phyloP scores from a whole-genome alignment of 2,113 vertebrate genomes.

The Pelmatolapia mariae region DNA sequence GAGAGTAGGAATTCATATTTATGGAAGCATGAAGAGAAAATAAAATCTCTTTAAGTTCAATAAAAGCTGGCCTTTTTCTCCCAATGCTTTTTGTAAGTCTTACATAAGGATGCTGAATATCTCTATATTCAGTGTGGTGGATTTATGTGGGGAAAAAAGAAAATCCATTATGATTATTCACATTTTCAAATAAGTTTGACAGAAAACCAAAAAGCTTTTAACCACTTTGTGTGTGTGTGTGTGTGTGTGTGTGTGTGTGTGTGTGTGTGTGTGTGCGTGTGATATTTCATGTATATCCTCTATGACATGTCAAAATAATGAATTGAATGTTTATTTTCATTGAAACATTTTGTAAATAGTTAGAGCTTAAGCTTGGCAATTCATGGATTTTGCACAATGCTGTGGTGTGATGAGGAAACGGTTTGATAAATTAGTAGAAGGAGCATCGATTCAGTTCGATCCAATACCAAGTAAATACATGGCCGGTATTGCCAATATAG shows the following conservation, averaged over 20 bases:
- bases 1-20: neutral
- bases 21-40: neutral
- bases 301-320: neutral
- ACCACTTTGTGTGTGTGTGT: neutral
- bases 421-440: neutral
- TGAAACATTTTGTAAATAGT: neutral
- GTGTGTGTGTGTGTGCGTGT: neutral
- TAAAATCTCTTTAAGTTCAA: neutral
- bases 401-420: neutral
- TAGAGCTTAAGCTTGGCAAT: neutral
- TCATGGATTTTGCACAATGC: neutral
- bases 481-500: neutral
- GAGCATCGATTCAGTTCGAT: neutral
- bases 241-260: neutral
- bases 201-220: neutral
- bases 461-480: neutral
- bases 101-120: fast-evolving
- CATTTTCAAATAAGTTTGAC: neutral
- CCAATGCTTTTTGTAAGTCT: neutral
- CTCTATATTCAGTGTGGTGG: neutral
- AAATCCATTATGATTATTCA: neutral
- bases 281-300: neutral
- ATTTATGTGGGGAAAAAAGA: neutral
- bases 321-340: neutral
- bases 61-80: neutral